Conservation (phyloP, 1,140 invertebrate genomes). For the Armadillidium nasatum region DNA sequence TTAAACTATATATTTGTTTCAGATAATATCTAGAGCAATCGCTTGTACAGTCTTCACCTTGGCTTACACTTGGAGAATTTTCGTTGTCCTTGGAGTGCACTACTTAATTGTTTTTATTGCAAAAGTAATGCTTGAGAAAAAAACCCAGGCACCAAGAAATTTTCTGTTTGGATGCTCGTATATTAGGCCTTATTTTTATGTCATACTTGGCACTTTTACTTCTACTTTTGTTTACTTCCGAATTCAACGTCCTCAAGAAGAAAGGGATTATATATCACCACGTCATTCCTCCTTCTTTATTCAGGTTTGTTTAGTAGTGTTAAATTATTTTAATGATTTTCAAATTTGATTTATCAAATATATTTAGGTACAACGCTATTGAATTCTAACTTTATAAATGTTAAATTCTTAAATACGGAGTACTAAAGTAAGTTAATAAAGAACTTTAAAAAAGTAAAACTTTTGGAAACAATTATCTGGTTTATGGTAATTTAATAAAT, state of each 20-base stretch:
- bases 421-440: too few relatives aligned
- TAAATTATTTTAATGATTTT: too few relatives aligned
- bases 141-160: neutral
- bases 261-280: neutral
- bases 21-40: slow-evolving; percentile 1
- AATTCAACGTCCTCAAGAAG: neutral
- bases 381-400: too few relatives aligned
- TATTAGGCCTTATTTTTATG: neutral
- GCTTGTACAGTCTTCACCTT: neutral
- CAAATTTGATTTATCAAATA: too few relatives aligned
- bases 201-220: neutral
- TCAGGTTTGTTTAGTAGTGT: neutral
- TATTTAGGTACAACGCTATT: too few relatives aligned
- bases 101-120: neutral
- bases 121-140: neutral
- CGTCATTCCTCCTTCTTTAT: neutral
- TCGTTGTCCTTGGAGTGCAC: neutral
- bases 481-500: too few relatives aligned
- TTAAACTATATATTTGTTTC: neutral
- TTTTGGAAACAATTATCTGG: too few relatives aligned
- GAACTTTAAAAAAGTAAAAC: too few relatives aligned
- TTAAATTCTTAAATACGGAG: too few relatives aligned
- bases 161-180: neutral
- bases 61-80: slow-evolving; percentile 9
- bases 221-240: neutral